Base-by-base conservation (phyloP, 2,113 vertebrate genomes). In the Lamprologus callipterus region DNA sequence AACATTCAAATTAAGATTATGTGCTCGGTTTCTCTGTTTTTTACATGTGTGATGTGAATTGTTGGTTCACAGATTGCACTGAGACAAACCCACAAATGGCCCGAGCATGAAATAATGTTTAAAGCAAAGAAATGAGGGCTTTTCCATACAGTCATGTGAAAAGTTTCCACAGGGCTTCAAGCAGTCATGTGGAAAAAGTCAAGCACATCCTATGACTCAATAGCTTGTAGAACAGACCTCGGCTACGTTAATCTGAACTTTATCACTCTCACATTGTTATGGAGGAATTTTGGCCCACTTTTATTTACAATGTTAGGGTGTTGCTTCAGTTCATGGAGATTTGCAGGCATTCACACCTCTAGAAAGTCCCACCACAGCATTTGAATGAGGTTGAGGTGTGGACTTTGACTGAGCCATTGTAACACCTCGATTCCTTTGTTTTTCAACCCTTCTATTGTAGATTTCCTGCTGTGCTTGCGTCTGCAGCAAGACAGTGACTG, bases 1-100 rank as follows among this genome's bases (percentile, higher is more conserved):
- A 97, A 95, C 89, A 93, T 93, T 93, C 70, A 92, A 93, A 90
- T 83, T 73, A 89, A 92, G 7, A n/a, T 78, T 51, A 26, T 86
- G 80, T 82, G 82, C 28, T 80, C 3, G 19, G 47, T 79, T 42
- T 73, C n/a, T 84, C 83, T 88, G 16, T 58, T 33, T 28, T 87
- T 83, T 13, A 53, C 5, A 31, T 33, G 26, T 47, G 31, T 49
- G 0, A 12, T 7, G 5, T 75, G 42, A 45, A 28, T 75, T 1
- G 14, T 75, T 47, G 42, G 42, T 31, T 57, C 33, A 13, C 31
- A 17, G 47, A 33, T 33, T 49, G 33, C 7, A 17, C 13, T 21
- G 8, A 40, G 21, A 63, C 57, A 82, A 82, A 53, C 17, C 26
- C 45, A 49, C 7, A 51, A 12, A 13, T 51, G 45, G 11, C 26